Percentiles rank a stretch among this genome's conserved stretches.
Evolutionary conservation across 2,888 invertebrate genomes (phyloP).

Genomic region (Blastobasis adustella): DNA sequence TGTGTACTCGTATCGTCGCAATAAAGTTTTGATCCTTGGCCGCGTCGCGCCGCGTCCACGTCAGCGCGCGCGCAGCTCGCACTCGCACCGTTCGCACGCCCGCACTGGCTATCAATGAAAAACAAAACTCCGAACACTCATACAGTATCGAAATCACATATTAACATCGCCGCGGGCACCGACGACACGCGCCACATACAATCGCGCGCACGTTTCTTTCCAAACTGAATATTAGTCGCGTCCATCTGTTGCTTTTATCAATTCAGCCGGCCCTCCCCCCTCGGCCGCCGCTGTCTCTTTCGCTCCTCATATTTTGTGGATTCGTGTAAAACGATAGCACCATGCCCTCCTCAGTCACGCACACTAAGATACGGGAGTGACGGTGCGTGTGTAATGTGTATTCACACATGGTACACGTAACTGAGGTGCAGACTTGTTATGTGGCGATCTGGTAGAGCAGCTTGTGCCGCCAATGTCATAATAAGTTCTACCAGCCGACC

Average conservation of each 20-base stretch:
- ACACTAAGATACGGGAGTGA: no score
- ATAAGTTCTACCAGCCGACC: conserved; percentile 3
- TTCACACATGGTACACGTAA: conserved; percentile 15
- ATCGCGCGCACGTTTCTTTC: conserved; percentile 44
- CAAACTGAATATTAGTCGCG: conserved; percentile 65
- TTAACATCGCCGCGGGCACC: conserved; percentile 49
- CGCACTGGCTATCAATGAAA: conserved; percentile 28
- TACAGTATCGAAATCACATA: conserved; percentile 59
- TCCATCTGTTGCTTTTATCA: conserved; percentile 71
- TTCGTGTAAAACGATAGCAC: conserved; percentile 43
- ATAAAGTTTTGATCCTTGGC: conserved; percentile 60
- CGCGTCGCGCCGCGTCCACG: conserved; percentile 59
- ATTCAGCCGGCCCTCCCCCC: conserved; percentile 58
- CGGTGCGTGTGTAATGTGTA: background rate
- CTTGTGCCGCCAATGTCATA: conserved; percentile 11
- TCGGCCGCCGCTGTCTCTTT: conserved; percentile 42
- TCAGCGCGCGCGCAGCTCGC: conserved; percentile 44
- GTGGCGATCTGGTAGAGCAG: conserved; percentile 11
- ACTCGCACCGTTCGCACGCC: conserved; percentile 20
- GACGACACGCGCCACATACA: conserved; percentile 32
- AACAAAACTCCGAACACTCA: conserved; percentile 45
- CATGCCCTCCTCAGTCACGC: conserved; percentile 14
- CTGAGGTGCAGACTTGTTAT: conserved; percentile 22
- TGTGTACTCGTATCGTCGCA: conserved; percentile 48
- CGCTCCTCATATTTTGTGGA: conserved; percentile 26